Evolutionary conservation across 2,888 invertebrate species (phyloP).

Genomic region (Alloscopus bannaensis): DNA sequence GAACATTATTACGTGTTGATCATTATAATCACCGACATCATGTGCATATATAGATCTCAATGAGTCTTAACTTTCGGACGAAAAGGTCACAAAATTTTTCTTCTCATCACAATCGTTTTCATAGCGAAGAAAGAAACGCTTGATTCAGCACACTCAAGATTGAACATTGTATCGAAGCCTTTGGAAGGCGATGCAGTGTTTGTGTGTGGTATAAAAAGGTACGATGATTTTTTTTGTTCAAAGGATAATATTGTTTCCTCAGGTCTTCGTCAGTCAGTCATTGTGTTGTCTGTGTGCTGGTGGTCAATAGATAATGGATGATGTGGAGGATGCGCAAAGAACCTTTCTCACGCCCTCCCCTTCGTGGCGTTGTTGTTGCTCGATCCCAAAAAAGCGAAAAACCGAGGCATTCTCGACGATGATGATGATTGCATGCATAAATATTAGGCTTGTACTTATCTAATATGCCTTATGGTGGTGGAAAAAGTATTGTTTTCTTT

Average conservation of each 20-base stretch:
- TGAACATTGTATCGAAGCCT: too few relatives aligned
- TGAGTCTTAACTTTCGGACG: too few relatives aligned
- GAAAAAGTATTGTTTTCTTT: too few relatives aligned
- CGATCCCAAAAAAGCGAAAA: too few relatives aligned
- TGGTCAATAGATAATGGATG: conserved; percentile 66
- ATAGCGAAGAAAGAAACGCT: too few relatives aligned
- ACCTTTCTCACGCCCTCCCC: conserved; percentile 73
- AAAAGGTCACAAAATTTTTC: too few relatives aligned
- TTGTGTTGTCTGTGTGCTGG: conserved; percentile 65
- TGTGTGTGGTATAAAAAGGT: background rate
- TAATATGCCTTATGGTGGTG: background rate
- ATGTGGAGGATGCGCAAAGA: conserved; percentile 61
- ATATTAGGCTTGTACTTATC: too few relatives aligned
- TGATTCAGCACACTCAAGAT: too few relatives aligned
- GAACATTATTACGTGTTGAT: conserved; percentile 39
- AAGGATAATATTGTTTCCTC: conserved; percentile 44
- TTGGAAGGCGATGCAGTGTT: too few relatives aligned
- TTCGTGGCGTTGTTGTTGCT: too few relatives aligned
- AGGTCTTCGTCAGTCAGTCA: conserved; percentile 60
- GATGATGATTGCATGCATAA: too few relatives aligned
- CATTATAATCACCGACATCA: conserved; percentile 11
- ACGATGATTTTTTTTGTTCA: conserved; percentile 31
- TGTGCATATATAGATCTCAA: conserved; percentile 20
- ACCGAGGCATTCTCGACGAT: conserved; percentile 5
- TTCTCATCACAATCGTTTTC: too few relatives aligned